Conservation (phyloP, 2,888 invertebrate genomes). For the Physocephala rufipes region DNA sequence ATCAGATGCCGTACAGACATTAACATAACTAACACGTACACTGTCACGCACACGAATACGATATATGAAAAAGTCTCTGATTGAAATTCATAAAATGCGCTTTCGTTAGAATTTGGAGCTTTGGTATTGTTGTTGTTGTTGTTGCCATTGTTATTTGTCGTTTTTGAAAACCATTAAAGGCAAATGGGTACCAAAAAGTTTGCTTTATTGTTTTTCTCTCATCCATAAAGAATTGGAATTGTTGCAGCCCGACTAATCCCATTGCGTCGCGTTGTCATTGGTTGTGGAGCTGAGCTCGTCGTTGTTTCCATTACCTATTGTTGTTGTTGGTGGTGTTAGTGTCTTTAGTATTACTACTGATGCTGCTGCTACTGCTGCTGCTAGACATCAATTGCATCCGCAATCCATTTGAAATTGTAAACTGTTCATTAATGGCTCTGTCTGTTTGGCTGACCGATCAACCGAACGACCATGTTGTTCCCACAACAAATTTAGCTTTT, state of each 20-base stretch:
- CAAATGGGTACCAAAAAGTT: conserved; percentile 49
- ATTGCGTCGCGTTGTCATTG: conserved; percentile 6
- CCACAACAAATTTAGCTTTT: background rate
- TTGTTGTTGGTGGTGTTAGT: conserved; percentile 5
- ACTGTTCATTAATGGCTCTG: conserved; percentile 46
- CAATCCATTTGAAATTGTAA: conserved; percentile 48
- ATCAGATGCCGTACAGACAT: conserved; percentile 10
- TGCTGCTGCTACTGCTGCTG: conserved; percentile 12
- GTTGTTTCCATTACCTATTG: background rate
- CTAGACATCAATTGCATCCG: conserved; percentile 29
- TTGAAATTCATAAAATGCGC: conserved; percentile 47
- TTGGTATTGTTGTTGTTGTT: conserved; percentile 4
- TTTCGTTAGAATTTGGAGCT: background rate
- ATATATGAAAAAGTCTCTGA: conserved; percentile 39
- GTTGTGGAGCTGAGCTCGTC: background rate
- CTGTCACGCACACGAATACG: background rate
- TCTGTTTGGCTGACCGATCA: background rate
- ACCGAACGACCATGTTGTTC: background rate
- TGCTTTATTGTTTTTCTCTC: conserved; percentile 48
- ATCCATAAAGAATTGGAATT: conserved; percentile 31
- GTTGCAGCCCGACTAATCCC: conserved; percentile 34
- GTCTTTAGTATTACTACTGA: background rate
- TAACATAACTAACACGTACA: conserved; percentile 8
- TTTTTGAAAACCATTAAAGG: conserved; percentile 45
- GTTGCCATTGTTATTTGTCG: background rate